Percentiles rank a stretch among this genome's conserved stretches.
phyloP scores from a whole-genome alignment of 2,113 vertebrate genomes.

The Sialia sialis region DNA sequence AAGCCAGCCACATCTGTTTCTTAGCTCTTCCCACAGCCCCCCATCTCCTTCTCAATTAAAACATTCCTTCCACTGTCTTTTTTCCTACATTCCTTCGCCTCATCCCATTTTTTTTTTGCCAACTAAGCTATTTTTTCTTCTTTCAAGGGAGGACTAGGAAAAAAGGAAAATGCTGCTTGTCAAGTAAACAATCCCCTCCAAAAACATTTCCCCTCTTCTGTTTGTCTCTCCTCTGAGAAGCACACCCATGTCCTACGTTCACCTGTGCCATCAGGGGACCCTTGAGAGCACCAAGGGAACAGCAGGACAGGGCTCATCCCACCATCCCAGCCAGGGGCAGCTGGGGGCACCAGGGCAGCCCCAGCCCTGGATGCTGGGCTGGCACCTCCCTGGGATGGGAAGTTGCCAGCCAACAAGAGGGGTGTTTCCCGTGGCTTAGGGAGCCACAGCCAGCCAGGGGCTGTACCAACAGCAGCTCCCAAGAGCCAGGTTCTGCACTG shows the following conservation, averaged over 20 bases:
- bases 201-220: not conserved
- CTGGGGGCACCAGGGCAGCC: not conserved
- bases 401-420: not conserved
- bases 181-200: not conserved
- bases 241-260: fast-evolving
- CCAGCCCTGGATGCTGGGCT: fast-evolving
- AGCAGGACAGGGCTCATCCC: not conserved
- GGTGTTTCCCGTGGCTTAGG: fast-evolving
- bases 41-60: slow-evolving; percentile 27
- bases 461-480: not conserved
- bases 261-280: not conserved
- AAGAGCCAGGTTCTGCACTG: not conserved
- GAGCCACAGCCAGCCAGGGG: not conserved
- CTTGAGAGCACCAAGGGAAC: fast-evolving
- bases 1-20: slow-evolving; percentile 53
- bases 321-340: not conserved
- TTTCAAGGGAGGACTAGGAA: not conserved
- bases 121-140: not conserved
- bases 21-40: not conserved
- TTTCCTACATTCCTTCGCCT: not conserved
- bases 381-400: too few relatives aligned
- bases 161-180: not conserved
- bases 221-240: not conserved
- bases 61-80: slow-evolving; percentile 45
- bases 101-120: not conserved